Percentiles rank a stretch among this genome's conserved stretches.
Conservation (phyloP, 2,888 invertebrate species). For the Drosophila limbata region DNA sequence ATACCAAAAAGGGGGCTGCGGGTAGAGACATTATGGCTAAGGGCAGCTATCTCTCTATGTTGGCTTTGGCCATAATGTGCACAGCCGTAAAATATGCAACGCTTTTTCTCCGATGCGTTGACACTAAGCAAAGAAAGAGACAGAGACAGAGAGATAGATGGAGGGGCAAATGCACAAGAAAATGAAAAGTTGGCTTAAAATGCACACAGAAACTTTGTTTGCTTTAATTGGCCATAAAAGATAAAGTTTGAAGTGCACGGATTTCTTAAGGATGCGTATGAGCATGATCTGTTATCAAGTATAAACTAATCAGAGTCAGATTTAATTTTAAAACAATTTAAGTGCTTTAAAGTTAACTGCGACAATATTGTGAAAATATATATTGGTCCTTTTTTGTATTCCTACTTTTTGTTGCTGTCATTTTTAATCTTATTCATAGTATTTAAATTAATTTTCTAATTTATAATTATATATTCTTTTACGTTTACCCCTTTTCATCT, state of each 20-base stretch:
- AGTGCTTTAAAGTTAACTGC: not conserved
- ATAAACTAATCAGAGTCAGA: conserved; percentile 16
- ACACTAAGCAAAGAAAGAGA: conserved; percentile 26
- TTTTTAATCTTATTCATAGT: not conserved
- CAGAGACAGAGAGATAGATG: not conserved
- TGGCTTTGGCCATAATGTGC: conserved; percentile 55
- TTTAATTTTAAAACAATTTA: not conserved
- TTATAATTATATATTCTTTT: not conserved
- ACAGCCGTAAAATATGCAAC: conserved; percentile 63
- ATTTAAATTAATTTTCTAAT: not conserved
- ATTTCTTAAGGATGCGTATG: conserved; percentile 7
- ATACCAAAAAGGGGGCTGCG: conserved; percentile 37
- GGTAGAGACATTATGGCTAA: conserved; percentile 37
- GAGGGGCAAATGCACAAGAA: too few species aligned
- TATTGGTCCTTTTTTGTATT: too few species aligned
- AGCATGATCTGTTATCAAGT: conserved; percentile 9
- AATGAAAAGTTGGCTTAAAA: conserved; percentile 18
- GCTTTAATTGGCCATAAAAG: conserved; percentile 32
- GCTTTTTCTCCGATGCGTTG: conserved; percentile 43
- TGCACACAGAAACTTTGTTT: conserved; percentile 16
- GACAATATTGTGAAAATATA: not conserved
- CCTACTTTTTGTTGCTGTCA: too few species aligned
- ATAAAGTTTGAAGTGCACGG: conserved; percentile 12
- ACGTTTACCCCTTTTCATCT: not conserved
- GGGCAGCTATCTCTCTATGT: conserved; percentile 42